A percentile compares a stretch with the other conserved stretches of the same genome.
phyloP scores from a whole-genome alignment of 2,888 invertebrate species.

The Sisyra terminalis region DNA sequence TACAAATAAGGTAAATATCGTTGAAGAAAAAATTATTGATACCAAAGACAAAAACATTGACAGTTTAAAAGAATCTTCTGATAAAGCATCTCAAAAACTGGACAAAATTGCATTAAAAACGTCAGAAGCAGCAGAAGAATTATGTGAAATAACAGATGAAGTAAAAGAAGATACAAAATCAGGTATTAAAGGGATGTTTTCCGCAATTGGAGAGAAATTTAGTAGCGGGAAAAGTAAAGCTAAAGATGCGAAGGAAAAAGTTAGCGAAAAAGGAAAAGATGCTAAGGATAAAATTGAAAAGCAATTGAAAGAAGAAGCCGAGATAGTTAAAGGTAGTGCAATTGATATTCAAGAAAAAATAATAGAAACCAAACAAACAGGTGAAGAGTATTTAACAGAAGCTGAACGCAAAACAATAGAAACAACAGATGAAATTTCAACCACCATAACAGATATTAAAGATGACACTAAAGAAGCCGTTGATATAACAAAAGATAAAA shows the following conservation, averaged over 20 bases:
- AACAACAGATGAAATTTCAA: conserved; percentile 7
- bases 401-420: conserved; percentile 11
- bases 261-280: background rate
- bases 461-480: conserved; percentile 6
- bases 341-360: conserved; percentile 11
- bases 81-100: too few relatives aligned
- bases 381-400: conserved; percentile 11
- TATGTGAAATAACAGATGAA: conserved; percentile 9
- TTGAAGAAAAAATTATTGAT: conserved; percentile 7
- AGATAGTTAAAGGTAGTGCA: conserved; percentile 9
- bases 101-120: conserved; percentile 2
- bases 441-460: conserved; percentile 6
- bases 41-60: background rate
- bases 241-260: conserved; percentile 9
- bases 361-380: conserved; percentile 11
- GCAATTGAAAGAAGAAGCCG: background rate
- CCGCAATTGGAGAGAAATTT: background rate
- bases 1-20: too few relatives aligned
- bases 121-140: conserved; percentile 5
- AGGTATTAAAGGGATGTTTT: background rate
- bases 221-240: conserved; percentile 8
- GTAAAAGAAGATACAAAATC: conserved; percentile 8
- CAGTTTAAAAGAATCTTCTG: too few relatives aligned
- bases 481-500: conserved; percentile 8
- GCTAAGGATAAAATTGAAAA: background rate